Base-by-base conservation (phyloP, 2,888 invertebrate genomes). In the Neoitamus cyanurus region DNA sequence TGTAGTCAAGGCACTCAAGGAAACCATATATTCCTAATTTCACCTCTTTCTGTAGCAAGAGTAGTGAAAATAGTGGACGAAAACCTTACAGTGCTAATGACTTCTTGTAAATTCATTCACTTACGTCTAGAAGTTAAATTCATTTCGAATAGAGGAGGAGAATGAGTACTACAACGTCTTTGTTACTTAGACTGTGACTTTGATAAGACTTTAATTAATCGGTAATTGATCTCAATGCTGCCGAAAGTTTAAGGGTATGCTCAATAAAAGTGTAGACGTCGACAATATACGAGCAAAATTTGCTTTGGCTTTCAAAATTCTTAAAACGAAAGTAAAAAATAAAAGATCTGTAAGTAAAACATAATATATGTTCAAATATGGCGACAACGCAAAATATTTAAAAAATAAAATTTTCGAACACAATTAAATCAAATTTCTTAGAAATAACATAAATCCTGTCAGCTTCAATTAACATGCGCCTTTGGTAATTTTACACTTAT, bases 401-500 rank as follows among this genome's bases (percentile, higher is more conserved):
- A 30, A 70, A 69, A 70, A 70, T 48, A 30, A 78, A 78, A 78
- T 28, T 48, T 48, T 77, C 42, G 42, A 42, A 46, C 42, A 77
- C 36, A 77, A 77, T 58, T 58, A 58, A 20, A 58, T 58, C 58
- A 58, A 58, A 25, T 58, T 58, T 58, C 58, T 58, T 58, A 58
- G 25, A 58, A 70, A 70, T 48, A 78, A 78, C 31, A 78, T 78
- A 48, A 58, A 78, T 48, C 15, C 48, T 78, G 48, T 78, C 78
- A 31, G 78, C 48, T 78, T 78, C 48, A 78, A 31, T 48, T 31
- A 78, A 78, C 42, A 78, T 78, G 78, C 78, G 78, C 78, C 78
- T 78, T 78, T 78, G 78, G 78, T 78, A 42, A 78, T 31, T 78
- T 78, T 58, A 78, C 75, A 78, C 78, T 78, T 78, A 78, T 42